Evolutionary conservation across 2,113 vertebrate genomes (phyloP).

Genomic region (Dinomys branickii): DNA sequence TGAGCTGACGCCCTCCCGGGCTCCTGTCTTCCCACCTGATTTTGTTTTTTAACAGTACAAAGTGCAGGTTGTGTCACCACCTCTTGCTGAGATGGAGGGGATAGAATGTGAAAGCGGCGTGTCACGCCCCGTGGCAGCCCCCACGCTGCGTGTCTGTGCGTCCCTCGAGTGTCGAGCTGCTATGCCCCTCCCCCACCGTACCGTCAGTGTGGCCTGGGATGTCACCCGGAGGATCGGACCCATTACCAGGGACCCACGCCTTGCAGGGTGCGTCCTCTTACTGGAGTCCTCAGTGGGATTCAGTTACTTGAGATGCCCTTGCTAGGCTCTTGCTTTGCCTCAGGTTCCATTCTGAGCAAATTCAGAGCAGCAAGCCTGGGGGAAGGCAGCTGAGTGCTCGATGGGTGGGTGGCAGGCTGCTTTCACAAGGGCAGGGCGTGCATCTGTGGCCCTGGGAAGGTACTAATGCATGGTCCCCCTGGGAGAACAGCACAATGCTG

Average conservation of each 20-base stretch:
- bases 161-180: background rate
- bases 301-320: rapidly evolving
- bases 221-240: background rate
- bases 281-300: rapidly evolving
- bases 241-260: background rate
- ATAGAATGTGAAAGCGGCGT: background rate
- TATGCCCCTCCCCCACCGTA: background rate
- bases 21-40: too few species aligned
- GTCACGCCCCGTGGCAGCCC: background rate
- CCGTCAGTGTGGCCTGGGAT: background rate
- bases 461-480: background rate
- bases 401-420: background rate
- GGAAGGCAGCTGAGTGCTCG: background rate
- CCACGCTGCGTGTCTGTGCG: background rate
- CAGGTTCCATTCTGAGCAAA: background rate
- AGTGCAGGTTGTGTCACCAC: background rate
- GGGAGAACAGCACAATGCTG: background rate
- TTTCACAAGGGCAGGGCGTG: too few species aligned
- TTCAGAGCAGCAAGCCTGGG: background rate
- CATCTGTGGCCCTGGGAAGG: background rate
- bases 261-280: rapidly evolving
- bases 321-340: background rate
- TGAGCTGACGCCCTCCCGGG: background rate
- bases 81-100: background rate
- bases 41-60: background rate